Evolutionary conservation across 2,113 vertebrate species (phyloP).

Genomic region (Nothoprocta pentlandii): DNA sequence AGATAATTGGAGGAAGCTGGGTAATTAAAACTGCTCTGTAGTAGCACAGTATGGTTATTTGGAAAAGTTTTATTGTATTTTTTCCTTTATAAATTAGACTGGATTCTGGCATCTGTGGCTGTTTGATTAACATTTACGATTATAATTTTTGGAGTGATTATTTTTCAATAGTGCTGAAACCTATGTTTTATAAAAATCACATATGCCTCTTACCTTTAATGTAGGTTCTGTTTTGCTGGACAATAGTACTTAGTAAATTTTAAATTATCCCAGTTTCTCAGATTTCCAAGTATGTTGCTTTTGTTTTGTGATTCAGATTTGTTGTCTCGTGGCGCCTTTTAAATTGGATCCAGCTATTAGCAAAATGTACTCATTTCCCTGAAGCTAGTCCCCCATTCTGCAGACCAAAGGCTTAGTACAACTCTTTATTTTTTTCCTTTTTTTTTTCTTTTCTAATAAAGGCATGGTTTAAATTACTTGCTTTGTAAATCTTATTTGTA

Average conservation of each 20-base stretch:
- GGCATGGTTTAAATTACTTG: constrained; percentile 43
- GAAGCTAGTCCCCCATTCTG: constrained; percentile 29
- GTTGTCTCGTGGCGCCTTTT: constrained; percentile 28
- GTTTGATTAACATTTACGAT: background rate
- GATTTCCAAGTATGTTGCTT: background rate
- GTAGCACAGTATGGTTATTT: background rate
- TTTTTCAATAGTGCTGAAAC: background rate
- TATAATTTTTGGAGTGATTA: background rate
- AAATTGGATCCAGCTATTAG: constrained; percentile 68
- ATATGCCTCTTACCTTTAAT: background rate
- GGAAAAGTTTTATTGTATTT: background rate
- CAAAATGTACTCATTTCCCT: constrained; percentile 37
- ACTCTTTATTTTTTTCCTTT: background rate
- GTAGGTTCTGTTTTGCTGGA: background rate
- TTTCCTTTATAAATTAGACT: background rate
- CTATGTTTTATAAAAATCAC: background rate
- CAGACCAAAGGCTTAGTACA: constrained; percentile 11
- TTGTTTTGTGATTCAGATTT: constrained; percentile 45
- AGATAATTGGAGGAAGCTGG: background rate
- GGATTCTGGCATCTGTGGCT: background rate
- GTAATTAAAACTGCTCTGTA: constrained; percentile 9
- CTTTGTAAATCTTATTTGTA: constrained; percentile 9
- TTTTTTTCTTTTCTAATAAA: background rate
- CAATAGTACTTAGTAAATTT: background rate
- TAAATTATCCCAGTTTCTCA: background rate